A percentile compares a stretch with the other conserved stretches of the same genome.
Conservation (phyloP, 2,113 vertebrate species). For the Acinonyx jubatus region DNA sequence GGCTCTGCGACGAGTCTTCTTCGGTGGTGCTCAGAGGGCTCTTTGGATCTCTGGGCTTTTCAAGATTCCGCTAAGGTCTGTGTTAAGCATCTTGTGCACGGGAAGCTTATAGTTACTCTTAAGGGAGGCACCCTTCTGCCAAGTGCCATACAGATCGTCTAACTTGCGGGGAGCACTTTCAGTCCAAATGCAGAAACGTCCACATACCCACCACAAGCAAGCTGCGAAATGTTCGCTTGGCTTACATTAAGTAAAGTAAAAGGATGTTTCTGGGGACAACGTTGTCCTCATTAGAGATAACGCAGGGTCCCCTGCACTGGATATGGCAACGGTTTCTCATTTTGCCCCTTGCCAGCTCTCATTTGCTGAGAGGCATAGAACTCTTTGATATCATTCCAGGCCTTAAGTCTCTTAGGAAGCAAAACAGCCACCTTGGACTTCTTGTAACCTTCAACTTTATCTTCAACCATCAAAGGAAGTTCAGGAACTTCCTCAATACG, state of each 20-base stretch:
- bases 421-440: conserved; percentile 99
- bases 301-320: conserved; percentile 95
- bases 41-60: conserved; percentile 97
- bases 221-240: conserved; percentile 95
- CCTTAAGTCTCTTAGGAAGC: conserved; percentile 97
- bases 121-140: conserved; percentile 93
- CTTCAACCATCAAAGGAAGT: conserved; percentile 96
- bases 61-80: conserved; percentile 95
- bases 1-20: conserved; percentile 93
- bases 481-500: conserved; percentile 98
- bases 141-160: conserved; percentile 96
- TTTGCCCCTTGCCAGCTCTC: conserved; percentile 97
- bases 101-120: conserved; percentile 97
- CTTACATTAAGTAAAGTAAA: conserved; percentile 95
- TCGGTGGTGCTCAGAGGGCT: conserved; percentile 94
- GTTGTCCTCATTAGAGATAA: conserved; percentile 95
- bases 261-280: conserved; percentile 98
- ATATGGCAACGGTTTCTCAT: conserved; percentile 98
- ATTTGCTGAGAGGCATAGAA: conserved; percentile 98
- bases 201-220: conserved; percentile 96
- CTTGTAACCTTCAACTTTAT: conserved; percentile 98
- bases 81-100: conserved; percentile 99
- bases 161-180: conserved; percentile 97
- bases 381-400: conserved; percentile 99
- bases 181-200: conserved; percentile 99